These are phyloP conservation scores for Asbolus verrucosus DNA, from an alignment of 1,140 invertebrate genomes.

Conservation along the genomic window DNA sequence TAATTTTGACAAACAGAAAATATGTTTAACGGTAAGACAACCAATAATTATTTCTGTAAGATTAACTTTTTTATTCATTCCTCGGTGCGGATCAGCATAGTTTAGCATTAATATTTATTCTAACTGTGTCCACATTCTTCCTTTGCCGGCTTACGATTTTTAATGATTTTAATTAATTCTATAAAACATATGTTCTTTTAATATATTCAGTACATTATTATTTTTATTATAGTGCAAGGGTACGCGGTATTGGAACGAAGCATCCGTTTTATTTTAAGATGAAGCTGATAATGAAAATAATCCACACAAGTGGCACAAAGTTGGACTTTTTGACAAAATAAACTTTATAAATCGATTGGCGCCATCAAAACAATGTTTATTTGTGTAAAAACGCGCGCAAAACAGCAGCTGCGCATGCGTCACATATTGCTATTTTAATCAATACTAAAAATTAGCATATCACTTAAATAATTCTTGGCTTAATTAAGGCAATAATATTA, in stretches of 20 bases:
- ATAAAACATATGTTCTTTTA: conserved; percentile 12
- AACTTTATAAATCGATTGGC: conserved; percentile 51
- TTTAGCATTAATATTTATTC: too few relatives aligned
- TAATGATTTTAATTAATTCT: conserved; percentile 28
- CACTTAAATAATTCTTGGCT: conserved; percentile 22
- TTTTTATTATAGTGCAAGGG: conserved; percentile 1
- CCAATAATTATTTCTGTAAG: too few relatives aligned
- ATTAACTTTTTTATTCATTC: too few relatives aligned
- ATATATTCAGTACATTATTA: not conserved
- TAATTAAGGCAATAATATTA: conserved; percentile 28
- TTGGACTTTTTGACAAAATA: conserved; percentile 6
- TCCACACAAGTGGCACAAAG: not conserved
- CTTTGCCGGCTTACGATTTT: too few relatives aligned
- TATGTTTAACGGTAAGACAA: too few relatives aligned
- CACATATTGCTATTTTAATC: conserved; percentile 47
- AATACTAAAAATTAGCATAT: conserved; percentile 53
- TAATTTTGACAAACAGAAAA: too few relatives aligned
- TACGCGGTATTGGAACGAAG: too few relatives aligned
- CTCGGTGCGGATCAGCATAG: too few relatives aligned
- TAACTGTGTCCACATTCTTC: too few relatives aligned
- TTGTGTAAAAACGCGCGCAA: conserved; percentile 41
- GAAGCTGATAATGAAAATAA: too few relatives aligned
- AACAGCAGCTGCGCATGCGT: conserved; percentile 42
- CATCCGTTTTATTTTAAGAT: too few relatives aligned
- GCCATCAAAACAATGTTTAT: conserved; percentile 51